phyloP scores from a whole-genome alignment of 2,797 vertebrate genomes.

The Gymnoscopelus microlampas region DNA sequence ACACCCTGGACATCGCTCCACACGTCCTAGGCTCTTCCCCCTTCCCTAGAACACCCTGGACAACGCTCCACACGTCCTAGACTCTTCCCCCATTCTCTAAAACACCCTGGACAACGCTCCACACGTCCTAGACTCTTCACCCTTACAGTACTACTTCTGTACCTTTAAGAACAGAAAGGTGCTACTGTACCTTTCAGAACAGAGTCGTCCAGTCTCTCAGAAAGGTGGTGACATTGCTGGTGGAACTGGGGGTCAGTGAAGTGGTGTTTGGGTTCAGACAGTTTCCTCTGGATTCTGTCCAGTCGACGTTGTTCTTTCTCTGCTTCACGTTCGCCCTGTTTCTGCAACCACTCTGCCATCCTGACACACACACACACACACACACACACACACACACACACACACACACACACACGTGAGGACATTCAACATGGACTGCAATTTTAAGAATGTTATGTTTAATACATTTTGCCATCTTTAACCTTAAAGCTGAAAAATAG shows the following conservation, averaged over 20 bases:
- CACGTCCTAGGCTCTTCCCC: too few species aligned
- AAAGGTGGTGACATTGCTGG: conserved; percentile 90
- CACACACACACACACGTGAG: background rate
- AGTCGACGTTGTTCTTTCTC: conserved; percentile 90
- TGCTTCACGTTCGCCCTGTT: conserved; percentile 91
- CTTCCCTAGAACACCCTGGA: too few species aligned
- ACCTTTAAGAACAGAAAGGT: background rate
- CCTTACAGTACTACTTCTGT: too few species aligned
- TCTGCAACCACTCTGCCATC: conserved; percentile 97
- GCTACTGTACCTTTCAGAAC: conserved; percentile 88
- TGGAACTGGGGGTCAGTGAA: conserved; percentile 87
- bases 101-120: too few species aligned
- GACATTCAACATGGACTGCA: too few species aligned
- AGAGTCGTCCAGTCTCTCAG: conserved; percentile 92
- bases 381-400: background rate
- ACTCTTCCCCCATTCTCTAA: too few species aligned
- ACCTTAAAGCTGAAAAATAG: too few species aligned
- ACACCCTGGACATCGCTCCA: too few species aligned
- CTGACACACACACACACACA: conserved; percentile 63
- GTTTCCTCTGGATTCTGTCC: conserved; percentile 90
- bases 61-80: too few species aligned
- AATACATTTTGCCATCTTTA: too few species aligned
- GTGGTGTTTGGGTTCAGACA: conserved; percentile 86
- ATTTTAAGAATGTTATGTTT: too few species aligned
- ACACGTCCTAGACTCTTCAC: too few species aligned